Conservation (phyloP, 1,140 invertebrate genomes). For the Pinna nobilis region DNA sequence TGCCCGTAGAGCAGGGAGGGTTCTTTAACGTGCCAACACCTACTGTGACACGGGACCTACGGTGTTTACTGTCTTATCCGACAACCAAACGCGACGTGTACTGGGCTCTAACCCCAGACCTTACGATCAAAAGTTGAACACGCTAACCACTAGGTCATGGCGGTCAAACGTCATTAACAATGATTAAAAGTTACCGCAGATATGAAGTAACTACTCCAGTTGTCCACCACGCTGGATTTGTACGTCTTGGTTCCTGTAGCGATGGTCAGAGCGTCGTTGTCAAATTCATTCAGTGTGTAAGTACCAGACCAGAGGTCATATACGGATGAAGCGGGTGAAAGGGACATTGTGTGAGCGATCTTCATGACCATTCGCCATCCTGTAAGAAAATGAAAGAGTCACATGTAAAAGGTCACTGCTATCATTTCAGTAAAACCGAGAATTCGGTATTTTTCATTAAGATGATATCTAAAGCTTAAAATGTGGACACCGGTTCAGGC, state of each 20-base stretch:
- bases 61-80: neutral
- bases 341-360: constrained; percentile 23
- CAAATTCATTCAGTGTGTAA: constrained; percentile 38
- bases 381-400: neutral
- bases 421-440: neutral
- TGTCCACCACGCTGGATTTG: constrained; percentile 35
- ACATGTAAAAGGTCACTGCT: neutral
- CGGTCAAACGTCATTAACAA: too few species aligned
- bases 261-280: constrained; percentile 28
- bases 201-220: constrained; percentile 32
- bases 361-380: constrained; percentile 39
- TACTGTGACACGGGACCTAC: too few species aligned
- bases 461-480: neutral
- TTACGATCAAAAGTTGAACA: neutral
- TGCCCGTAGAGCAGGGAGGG: neutral
- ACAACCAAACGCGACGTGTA: neutral
- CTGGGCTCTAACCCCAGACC: too few species aligned
- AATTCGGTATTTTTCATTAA: neutral
- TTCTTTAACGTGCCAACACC: too few species aligned
- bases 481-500: too few species aligned
- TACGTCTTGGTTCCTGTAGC: constrained; percentile 30
- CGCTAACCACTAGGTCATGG: too few species aligned
- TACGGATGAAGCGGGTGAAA: constrained; percentile 5
- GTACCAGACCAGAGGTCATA: constrained; percentile 34
- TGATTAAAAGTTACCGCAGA: constrained; percentile 19